phyloP scores from a whole-genome alignment of 35 echinoderm and acorn worm species.

The Heliocidaris erythrogramma region DNA sequence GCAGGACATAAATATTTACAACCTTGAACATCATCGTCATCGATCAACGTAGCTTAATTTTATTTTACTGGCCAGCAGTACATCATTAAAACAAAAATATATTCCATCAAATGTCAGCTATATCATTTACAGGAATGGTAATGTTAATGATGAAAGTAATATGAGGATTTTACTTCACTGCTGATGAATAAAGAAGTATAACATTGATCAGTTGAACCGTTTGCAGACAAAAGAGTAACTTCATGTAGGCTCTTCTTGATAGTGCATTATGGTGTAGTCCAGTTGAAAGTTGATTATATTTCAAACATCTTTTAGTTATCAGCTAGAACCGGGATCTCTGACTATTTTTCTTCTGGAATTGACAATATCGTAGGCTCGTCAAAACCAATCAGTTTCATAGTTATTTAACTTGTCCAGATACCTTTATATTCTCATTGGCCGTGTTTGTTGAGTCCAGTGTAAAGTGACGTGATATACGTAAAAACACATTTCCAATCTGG shows the following conservation, averaged over 20 bases:
- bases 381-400: not conserved
- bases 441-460: constrained; percentile 69
- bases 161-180: too few relatives aligned
- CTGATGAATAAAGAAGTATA: too few relatives aligned
- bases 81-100: not conserved
- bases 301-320: not conserved
- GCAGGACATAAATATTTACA: too few relatives aligned
- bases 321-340: not conserved
- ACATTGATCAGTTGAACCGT: too few relatives aligned
- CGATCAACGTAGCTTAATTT: not conserved
- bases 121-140: too few relatives aligned
- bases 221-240: too few relatives aligned
- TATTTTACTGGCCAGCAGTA: constrained; percentile 16
- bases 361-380: not conserved
- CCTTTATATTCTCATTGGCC: not conserved
- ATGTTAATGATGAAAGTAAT: too few relatives aligned
- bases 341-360: not conserved
- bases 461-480: constrained; percentile 86
- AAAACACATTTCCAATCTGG: constrained; percentile 99
- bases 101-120: too few relatives aligned
- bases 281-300: too few relatives aligned
- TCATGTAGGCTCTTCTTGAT: not conserved
- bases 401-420: not conserved
- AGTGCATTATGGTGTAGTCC: not conserved
- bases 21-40: not conserved